Evolutionary conservation across 2,888 invertebrate species (phyloP).

Genomic region (Steromphala cineraria): DNA sequence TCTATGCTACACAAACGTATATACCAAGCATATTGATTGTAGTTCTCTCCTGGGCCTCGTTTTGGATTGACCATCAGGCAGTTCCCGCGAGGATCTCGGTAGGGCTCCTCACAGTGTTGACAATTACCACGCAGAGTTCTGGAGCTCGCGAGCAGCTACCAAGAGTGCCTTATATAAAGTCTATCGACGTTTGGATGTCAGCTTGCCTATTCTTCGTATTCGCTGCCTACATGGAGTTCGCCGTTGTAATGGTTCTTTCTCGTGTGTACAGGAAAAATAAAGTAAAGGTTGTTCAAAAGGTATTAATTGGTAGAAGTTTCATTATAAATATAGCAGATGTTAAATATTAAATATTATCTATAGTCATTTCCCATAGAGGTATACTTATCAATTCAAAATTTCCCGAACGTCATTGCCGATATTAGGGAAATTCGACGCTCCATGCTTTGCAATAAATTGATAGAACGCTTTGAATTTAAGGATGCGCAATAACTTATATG

Average conservation of each 20-base stretch:
- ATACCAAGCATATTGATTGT: conserved; percentile 37
- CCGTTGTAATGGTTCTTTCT: conserved; percentile 23
- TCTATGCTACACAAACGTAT: conserved; percentile 36
- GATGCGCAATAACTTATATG: too few species aligned
- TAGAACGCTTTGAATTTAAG: too few species aligned
- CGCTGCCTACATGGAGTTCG: conserved; percentile 28
- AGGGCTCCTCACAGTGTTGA: conserved; percentile 38
- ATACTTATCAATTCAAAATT: too few species aligned
- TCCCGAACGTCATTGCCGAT: too few species aligned
- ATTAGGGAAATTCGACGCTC: too few species aligned
- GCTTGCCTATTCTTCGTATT: conserved; percentile 29
- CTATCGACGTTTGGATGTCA: conserved; percentile 32
- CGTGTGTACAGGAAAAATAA: neutral
- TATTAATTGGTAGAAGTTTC: too few species aligned
- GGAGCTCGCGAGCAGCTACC: conserved; percentile 31
- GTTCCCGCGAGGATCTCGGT: conserved; percentile 38
- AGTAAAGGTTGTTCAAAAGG: neutral
- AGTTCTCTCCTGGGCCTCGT: conserved; percentile 39
- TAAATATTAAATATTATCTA: too few species aligned
- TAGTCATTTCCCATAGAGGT: too few species aligned
- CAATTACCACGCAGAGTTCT: conserved; percentile 39
- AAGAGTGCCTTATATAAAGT: conserved; percentile 35
- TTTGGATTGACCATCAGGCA: conserved; percentile 38
- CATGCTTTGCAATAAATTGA: too few species aligned
- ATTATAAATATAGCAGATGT: too few species aligned